phyloP scores from a whole-genome alignment of 2,113 vertebrate genomes.

The Calidris pygmaea region DNA sequence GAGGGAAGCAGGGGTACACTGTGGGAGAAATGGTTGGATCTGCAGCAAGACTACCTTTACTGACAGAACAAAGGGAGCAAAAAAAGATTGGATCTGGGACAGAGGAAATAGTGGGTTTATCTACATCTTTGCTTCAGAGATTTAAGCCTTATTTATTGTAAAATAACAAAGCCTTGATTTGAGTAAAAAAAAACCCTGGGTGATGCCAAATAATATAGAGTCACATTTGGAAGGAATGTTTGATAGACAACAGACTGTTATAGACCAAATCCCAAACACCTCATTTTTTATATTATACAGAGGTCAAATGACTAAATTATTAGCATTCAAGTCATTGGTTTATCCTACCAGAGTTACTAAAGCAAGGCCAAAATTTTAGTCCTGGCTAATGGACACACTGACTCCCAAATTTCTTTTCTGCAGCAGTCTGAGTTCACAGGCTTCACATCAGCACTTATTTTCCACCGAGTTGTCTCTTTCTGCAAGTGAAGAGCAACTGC shows the following conservation, averaged over 20 bases:
- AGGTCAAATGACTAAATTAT: neutral
- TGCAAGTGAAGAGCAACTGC: neutral
- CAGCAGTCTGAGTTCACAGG: neutral
- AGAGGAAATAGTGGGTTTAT: neutral
- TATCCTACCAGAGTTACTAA: neutral
- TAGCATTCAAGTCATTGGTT: neutral
- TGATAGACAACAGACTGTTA: neutral
- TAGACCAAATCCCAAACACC: neutral
- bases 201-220: neutral
- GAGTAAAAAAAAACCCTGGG: neutral
- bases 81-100: neutral
- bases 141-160: neutral
- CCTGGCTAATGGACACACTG: neutral
- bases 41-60: neutral
- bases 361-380: neutral
- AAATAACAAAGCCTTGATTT: neutral
- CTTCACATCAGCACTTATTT: neutral
- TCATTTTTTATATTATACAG: neutral
- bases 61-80: neutral
- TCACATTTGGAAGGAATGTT: neutral
- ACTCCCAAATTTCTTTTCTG: neutral
- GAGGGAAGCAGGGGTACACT: neutral
- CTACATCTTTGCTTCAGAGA: neutral
- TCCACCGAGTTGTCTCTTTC: neutral
- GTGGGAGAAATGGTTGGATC: neutral